Percentiles rank a stretch among this genome's conserved stretches.
Evolutionary conservation across 2,113 vertebrate genomes (phyloP).

Genomic region (Grammomys surdaster): DNA sequence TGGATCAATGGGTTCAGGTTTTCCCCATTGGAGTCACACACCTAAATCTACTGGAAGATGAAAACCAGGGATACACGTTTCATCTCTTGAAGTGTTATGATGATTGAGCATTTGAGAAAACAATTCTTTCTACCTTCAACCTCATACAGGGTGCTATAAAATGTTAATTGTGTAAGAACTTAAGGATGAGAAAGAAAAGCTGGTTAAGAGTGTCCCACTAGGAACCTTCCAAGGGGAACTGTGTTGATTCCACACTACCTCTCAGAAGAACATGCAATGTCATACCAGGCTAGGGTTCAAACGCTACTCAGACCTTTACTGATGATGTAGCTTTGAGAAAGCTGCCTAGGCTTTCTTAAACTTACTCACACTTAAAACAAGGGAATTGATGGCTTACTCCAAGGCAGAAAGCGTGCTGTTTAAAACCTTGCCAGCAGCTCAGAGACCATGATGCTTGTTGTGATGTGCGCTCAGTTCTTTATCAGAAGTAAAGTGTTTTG

Average conservation of each 20-base stretch:
- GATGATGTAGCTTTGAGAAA: neutral
- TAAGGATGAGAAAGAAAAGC: neutral
- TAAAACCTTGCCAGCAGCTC: neutral
- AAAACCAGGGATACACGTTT: neutral
- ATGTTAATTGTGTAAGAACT: neutral
- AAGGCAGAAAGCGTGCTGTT: neutral
- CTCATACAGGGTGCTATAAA: neutral
- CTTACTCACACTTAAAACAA: neutral
- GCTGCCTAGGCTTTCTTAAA: neutral
- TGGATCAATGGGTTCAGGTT: neutral
- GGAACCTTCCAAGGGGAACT: neutral
- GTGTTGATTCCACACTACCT: neutral
- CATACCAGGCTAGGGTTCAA: neutral
- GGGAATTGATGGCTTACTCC: neutral
- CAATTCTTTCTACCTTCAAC: neutral
- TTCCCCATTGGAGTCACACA: neutral
- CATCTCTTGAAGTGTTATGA: neutral
- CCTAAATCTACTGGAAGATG: neutral
- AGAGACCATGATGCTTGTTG: neutral
- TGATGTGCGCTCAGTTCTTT: neutral
- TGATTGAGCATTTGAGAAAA: neutral
- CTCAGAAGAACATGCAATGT: neutral
- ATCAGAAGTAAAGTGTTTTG: neutral
- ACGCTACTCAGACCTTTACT: neutral
- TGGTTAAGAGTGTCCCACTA: neutral